phyloP scores from a whole-genome alignment of 2,888 invertebrate genomes.

The Lagria hirta region DNA sequence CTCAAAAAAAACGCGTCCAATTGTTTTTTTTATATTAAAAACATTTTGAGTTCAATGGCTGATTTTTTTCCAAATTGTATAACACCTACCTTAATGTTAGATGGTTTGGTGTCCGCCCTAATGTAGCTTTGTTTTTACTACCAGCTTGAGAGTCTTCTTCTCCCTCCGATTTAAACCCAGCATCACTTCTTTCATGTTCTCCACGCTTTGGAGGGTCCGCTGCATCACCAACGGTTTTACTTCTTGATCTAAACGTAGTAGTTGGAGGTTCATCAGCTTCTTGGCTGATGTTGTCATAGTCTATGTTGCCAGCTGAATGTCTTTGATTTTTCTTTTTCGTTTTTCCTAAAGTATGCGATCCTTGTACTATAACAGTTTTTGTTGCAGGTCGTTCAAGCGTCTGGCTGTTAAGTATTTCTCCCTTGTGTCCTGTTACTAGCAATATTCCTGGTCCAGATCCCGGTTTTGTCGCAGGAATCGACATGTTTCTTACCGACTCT shows the following conservation, averaged over 20 bases:
- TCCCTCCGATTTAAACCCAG: conserved; percentile 83
- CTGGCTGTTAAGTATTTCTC: conserved; percentile 56
- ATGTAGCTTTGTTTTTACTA: conserved; percentile 64
- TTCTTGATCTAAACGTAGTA: conserved; percentile 73
- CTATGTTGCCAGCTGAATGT: conserved; percentile 82
- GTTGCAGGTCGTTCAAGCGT: conserved; percentile 62
- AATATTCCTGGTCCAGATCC: conserved; percentile 58
- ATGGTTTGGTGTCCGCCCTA: conserved; percentile 92
- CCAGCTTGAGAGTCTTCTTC: conserved; percentile 78
- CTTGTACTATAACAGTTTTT: conserved; percentile 60
- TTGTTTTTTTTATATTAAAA: too few relatives aligned
- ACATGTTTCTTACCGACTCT: conserved; percentile 96
- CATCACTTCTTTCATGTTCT: conserved; percentile 62
- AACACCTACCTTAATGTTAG: conserved; percentile 81
- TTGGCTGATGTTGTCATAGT: conserved; percentile 78
- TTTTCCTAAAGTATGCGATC: conserved; percentile 79
- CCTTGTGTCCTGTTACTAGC: conserved; percentile 52
- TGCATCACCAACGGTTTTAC: conserved; percentile 88
- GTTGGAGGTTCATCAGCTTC: conserved; percentile 66
- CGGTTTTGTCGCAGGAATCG: conserved; percentile 77
- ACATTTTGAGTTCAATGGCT: too few relatives aligned
- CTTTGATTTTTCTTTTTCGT: conserved; percentile 78
- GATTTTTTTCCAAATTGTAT: too few relatives aligned
- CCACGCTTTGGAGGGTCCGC: conserved; percentile 54
- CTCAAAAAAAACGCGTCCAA: too few relatives aligned